These are phyloP conservation scores for Siniperca knerii DNA, from an alignment of 2,113 vertebrate genomes.

Conservation along the genomic window DNA sequence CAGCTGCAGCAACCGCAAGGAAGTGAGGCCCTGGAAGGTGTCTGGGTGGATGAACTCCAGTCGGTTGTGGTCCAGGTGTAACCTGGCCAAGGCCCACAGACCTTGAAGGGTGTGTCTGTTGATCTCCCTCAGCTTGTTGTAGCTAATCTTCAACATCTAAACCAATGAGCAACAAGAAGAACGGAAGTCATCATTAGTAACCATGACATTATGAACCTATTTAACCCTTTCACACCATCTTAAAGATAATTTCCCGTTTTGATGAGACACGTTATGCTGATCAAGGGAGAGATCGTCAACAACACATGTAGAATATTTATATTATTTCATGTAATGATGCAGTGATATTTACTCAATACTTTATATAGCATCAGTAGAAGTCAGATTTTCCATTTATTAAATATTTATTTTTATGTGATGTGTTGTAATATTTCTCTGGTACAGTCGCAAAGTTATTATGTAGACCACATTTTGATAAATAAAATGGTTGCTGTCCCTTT, in stretches of 20 bases:
- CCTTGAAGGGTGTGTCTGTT: constrained; percentile 85
- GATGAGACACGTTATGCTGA: not conserved
- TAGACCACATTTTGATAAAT: not conserved
- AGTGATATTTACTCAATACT: not conserved
- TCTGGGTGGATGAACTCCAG: constrained; percentile 92
- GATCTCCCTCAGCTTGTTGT: constrained; percentile 90
- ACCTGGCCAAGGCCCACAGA: constrained; percentile 85
- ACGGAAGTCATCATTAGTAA: not conserved
- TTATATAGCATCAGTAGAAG: not conserved
- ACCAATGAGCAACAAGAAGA: not conserved
- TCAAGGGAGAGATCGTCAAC: not conserved
- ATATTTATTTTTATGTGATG: not conserved
- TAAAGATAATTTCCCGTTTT: not conserved
- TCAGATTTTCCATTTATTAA: not conserved
- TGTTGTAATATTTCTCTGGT: not conserved
- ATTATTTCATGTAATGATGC: not conserved
- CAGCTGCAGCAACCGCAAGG: constrained; percentile 90
- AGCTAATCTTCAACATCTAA: constrained; percentile 95
- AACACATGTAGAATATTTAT: not conserved
- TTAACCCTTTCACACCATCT: not conserved
- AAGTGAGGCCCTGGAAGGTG: constrained; percentile 89
- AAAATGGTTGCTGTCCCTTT: not conserved
- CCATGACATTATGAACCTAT: not conserved
- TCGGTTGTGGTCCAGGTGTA: constrained; percentile 93
- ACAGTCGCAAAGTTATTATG: not conserved